Evolutionary conservation across 2,797 vertebrate species (phyloP), one percentile per base, ranked within the genome.

Genomic region (Sebastolobus alascanus): DNA sequence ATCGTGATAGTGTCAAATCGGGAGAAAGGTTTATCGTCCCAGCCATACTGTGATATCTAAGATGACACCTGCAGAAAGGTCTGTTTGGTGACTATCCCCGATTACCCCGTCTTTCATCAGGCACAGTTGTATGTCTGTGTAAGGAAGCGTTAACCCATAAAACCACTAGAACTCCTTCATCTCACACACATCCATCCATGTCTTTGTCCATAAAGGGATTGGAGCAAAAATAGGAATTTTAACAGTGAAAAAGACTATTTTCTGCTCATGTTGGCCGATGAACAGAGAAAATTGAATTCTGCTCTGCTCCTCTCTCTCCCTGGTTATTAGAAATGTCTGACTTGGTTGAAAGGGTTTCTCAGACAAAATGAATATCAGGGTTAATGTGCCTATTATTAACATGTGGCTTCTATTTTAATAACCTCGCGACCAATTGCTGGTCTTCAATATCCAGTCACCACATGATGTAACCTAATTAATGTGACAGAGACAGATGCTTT

Each of bases 301-400:
- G 7, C 16, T 75, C 69, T 43, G 1, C 10, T 68, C 66, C 20
- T 79, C 58, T 59, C 46, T 72, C 55, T 71, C 73, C 75, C 75
- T 83, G 67, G 6, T 84, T 77, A 80, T 88, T 84, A 80, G 64
- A 88, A 81, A 80, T 50, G 80, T 86, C 84, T 76, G 76, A 85
- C 60, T 67, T 64, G 40, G 75, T 83, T 83, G 35, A 81, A 71
- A 72, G 60, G 82, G 66, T 90, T 86, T 73, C 82, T 76, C 64
- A 46, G 63, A 75, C 58, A 60, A 84, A 88, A 89, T 82, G 37
- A 86, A 79, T 80, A 75, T 81, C 68, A 54, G 66, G 56, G 68
- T 80, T 76, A 93, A 86, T 84, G 89, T 83, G 73, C 20, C 84
- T 88, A 89, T 93, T 89, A 88, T 91, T 92, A 93, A 67, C 65